Evolutionary conservation across 2,888 invertebrate species (phyloP).

Genomic region (Doris montereyensis): DNA sequence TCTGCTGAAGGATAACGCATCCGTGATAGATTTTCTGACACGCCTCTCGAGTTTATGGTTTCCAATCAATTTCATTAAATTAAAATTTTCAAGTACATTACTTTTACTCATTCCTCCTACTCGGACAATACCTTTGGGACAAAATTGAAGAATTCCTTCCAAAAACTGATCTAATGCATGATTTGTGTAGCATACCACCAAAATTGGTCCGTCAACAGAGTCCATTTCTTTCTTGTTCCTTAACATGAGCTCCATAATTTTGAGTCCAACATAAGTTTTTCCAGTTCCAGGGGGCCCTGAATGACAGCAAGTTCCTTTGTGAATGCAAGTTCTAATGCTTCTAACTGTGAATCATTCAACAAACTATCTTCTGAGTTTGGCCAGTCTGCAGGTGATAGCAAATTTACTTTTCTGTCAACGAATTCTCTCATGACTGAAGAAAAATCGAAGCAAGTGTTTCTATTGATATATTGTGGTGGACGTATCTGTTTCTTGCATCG

Average conservation of each 20-base stretch:
- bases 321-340: slow-evolving; percentile 65
- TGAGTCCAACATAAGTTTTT: slow-evolving; percentile 85
- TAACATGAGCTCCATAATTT: slow-evolving; percentile 79
- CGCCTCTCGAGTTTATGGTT: slow-evolving; percentile 14
- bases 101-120: slow-evolving; percentile 64
- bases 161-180: slow-evolving; percentile 71
- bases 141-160: slow-evolving; percentile 60
- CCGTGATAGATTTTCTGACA: background rate
- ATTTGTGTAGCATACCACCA: slow-evolving; percentile 70
- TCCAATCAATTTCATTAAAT: slow-evolving; percentile 42
- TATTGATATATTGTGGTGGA: slow-evolving; percentile 52
- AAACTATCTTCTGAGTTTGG: slow-evolving; percentile 13
- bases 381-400: slow-evolving; percentile 10
- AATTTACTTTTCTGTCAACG: slow-evolving; percentile 2
- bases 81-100: slow-evolving; percentile 48
- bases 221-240: slow-evolving; percentile 73
- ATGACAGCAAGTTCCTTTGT: slow-evolving; percentile 68
- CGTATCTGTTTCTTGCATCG: slow-evolving; percentile 50
- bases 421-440: slow-evolving; percentile 37
- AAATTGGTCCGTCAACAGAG: slow-evolving; percentile 52
- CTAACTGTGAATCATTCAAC: slow-evolving; percentile 52
- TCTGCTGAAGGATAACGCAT: background rate
- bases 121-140: slow-evolving; percentile 55
- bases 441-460: slow-evolving; percentile 35
- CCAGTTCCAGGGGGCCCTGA: slow-evolving; percentile 86